A percentile compares a stretch with the other conserved stretches of the same genome.
These are phyloP conservation scores for Capreolus pygargus DNA, from an alignment of 2,113 vertebrate species.

Conservation along the genomic window DNA sequence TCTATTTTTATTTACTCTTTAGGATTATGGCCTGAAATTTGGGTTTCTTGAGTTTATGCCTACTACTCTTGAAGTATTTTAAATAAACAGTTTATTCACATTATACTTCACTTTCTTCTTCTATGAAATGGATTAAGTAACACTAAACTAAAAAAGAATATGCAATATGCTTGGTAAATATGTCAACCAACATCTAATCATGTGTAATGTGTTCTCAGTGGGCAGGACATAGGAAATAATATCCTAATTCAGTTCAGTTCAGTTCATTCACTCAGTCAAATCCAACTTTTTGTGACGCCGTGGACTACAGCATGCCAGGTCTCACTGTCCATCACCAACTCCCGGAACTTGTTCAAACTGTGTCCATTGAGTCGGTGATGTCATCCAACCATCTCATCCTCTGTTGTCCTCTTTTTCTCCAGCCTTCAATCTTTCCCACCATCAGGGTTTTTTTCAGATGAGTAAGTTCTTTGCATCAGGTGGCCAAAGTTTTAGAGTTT, in stretches of 20 bases:
- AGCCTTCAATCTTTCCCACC: neutral
- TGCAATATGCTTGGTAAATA: constrained; percentile 1
- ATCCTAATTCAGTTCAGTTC: neutral
- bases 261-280: neutral
- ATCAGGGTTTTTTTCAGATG: neutral
- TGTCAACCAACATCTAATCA: neutral
- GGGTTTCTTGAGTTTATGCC: constrained; percentile 49
- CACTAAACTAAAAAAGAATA: constrained; percentile 9
- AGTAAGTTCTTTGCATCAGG: neutral
- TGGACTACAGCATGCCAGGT: neutral
- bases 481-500: neutral
- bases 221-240: neutral
- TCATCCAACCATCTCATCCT: neutral
- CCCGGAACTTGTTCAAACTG: neutral
- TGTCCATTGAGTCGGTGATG: neutral
- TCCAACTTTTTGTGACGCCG: neutral
- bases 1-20: constrained; percentile 68
- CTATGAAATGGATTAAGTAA: constrained; percentile 44
- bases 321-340: neutral
- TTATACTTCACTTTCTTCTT: constrained; percentile 29
- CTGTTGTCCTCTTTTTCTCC: neutral
- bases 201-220: constrained; percentile 12
- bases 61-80: constrained; percentile 32
- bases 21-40: constrained; percentile 51
- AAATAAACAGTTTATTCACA: constrained; percentile 42